Conservation (phyloP, 2,113 vertebrate species). For the Hydrochoerus hydrochaeris region DNA sequence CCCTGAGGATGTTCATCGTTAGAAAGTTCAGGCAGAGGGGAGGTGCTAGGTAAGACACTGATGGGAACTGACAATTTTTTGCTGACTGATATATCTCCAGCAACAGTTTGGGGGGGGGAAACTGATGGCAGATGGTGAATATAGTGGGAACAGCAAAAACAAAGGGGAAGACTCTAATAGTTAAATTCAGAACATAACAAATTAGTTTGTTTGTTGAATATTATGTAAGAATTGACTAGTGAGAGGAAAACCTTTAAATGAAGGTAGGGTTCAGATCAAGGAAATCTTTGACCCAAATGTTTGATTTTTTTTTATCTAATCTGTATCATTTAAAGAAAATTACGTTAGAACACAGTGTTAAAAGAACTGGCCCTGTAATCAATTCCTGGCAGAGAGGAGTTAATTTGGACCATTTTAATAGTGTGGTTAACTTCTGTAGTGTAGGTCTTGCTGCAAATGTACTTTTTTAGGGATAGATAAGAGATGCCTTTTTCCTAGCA, state of each 20-base stretch:
- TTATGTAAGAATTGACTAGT: neutral
- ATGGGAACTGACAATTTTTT: neutral
- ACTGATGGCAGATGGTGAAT: neutral
- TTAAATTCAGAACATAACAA: neutral
- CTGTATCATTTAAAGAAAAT: conserved; percentile 23
- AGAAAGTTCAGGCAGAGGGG: neutral
- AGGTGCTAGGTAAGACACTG: neutral
- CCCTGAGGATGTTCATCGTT: neutral
- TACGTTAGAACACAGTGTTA: neutral
- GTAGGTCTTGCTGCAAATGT: neutral
- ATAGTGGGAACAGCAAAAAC: neutral
- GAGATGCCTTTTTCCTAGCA: neutral
- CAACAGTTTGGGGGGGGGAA: too few species aligned
- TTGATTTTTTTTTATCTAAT: conserved; percentile 1
- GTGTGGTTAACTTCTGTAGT: neutral
- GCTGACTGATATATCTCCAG: neutral
- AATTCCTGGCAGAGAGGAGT: neutral
- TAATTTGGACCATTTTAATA: neutral
- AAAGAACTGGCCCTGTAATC: neutral
- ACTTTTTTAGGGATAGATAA: neutral
- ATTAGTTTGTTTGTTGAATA: neutral
- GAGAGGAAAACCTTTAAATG: neutral
- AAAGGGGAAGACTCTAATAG: neutral
- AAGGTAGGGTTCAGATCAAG: neutral
- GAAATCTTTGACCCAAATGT: neutral